These are phyloP conservation scores for Scatophagus argus DNA, from an alignment of 2,113 vertebrate species.

Conservation along the genomic window DNA sequence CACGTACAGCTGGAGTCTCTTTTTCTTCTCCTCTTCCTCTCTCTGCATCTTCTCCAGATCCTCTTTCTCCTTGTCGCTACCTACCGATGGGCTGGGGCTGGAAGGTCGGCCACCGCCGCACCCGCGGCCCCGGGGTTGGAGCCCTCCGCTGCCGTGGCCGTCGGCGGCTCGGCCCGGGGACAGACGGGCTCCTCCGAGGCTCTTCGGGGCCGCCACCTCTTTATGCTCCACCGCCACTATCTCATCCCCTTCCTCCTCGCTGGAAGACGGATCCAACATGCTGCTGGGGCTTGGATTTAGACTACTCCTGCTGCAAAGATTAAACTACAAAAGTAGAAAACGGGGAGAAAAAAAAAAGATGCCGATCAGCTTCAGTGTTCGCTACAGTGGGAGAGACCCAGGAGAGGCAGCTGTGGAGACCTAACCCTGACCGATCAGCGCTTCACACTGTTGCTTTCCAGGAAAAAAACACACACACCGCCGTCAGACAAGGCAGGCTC, in stretches of 20 bases:
- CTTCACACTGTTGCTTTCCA: constrained; percentile 43
- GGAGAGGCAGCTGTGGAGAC: constrained; percentile 17
- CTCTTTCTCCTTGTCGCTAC: constrained; percentile 96
- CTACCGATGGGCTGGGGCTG: constrained; percentile 90
- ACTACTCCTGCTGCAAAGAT: constrained; percentile 19
- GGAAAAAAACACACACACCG: constrained; percentile 28
- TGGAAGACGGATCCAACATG: constrained; percentile 97
- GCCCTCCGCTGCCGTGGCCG: constrained; percentile 77
- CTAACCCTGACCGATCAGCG: constrained; percentile 30
- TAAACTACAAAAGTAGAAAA: constrained; percentile 32
- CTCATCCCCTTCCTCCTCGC: constrained; percentile 95
- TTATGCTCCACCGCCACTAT: constrained; percentile 89
- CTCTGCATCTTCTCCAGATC: constrained; percentile 95
- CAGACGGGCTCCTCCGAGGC: constrained; percentile 81
- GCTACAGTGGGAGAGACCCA: constrained; percentile 22
- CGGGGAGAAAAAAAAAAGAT: no score
- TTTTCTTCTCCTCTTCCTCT: constrained; percentile 96
- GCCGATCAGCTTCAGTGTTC: not conserved
- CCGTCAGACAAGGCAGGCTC: constrained; percentile 66
- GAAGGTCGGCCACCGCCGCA: constrained; percentile 85
- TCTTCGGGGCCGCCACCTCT: constrained; percentile 87
- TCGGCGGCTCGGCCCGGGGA: constrained; percentile 83
- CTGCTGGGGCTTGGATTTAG: constrained; percentile 28
- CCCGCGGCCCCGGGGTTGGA: constrained; percentile 83
- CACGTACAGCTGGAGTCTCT: constrained; percentile 96